Conservation (phyloP, 2,797 vertebrate genomes). For the Podarcis lilfordi region DNA sequence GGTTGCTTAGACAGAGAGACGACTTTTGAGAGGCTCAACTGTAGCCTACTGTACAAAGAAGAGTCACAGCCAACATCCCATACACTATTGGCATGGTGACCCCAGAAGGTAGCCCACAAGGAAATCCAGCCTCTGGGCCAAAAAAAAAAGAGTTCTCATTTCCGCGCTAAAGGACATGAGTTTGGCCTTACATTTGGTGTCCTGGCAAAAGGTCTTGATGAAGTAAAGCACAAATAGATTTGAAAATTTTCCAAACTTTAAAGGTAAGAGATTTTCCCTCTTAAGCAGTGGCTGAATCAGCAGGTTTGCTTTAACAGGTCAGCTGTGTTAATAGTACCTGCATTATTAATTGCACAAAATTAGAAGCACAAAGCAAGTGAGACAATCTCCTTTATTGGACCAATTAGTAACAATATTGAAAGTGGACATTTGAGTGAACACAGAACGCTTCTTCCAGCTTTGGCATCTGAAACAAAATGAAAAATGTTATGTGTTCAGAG, state of each 20-base stretch:
- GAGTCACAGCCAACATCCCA: too few species aligned
- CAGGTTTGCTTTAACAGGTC: background rate
- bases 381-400: background rate
- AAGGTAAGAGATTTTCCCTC: background rate
- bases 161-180: background rate
- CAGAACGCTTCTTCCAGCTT: background rate
- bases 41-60: too few species aligned
- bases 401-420: background rate
- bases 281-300: background rate
- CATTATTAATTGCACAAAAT: background rate
- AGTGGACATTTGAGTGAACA: background rate
- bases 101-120: too few species aligned
- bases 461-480: background rate
- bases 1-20: too few species aligned
- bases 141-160: too few species aligned
- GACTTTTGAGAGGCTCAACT: too few species aligned
- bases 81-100: too few species aligned
- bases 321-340: background rate
- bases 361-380: background rate
- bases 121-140: too few species aligned
- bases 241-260: background rate
- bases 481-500: background rate
- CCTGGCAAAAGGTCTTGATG: background rate
- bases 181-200: background rate
- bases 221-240: background rate